Conservation (phyloP, 2,113 vertebrate genomes). For the Oryzias melastigma region DNA sequence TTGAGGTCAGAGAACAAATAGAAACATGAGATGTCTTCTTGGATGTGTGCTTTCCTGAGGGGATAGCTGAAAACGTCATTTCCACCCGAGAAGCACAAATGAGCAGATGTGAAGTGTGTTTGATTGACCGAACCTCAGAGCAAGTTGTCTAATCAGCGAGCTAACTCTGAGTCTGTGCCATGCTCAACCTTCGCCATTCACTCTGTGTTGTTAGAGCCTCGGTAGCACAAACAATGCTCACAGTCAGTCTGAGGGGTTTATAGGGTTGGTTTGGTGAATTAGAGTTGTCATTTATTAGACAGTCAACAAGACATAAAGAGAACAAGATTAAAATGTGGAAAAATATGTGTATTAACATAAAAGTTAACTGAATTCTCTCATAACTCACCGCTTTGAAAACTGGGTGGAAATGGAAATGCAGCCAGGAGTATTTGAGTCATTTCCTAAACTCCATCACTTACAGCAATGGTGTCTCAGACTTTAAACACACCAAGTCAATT, state of each 20-base stretch:
- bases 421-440: too few relatives aligned
- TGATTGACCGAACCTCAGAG: constrained; percentile 68
- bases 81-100: constrained; percentile 55
- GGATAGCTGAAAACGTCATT: constrained; percentile 63
- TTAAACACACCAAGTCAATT: too few relatives aligned
- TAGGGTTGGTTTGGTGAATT: constrained; percentile 4
- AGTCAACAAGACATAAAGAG: constrained; percentile 13
- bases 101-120: constrained; percentile 57
- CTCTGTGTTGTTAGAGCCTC: constrained; percentile 57
- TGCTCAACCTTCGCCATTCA: constrained; percentile 63
- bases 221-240: constrained; percentile 42
- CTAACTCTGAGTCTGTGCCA: constrained; percentile 54
- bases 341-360: not conserved
- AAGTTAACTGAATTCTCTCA: too few relatives aligned
- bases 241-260: constrained; percentile 15
- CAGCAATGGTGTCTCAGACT: too few relatives aligned
- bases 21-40: constrained; percentile 59
- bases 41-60: constrained; percentile 46
- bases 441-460: too few relatives aligned
- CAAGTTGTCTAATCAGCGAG: constrained; percentile 64
- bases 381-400: too few relatives aligned
- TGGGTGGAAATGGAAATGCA: too few relatives aligned
- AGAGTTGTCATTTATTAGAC: constrained; percentile 3
- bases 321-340: not conserved
- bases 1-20: constrained; percentile 30